phyloP scores from a whole-genome alignment of 2,113 vertebrate genomes.

The Eptesicus fuscus region DNA sequence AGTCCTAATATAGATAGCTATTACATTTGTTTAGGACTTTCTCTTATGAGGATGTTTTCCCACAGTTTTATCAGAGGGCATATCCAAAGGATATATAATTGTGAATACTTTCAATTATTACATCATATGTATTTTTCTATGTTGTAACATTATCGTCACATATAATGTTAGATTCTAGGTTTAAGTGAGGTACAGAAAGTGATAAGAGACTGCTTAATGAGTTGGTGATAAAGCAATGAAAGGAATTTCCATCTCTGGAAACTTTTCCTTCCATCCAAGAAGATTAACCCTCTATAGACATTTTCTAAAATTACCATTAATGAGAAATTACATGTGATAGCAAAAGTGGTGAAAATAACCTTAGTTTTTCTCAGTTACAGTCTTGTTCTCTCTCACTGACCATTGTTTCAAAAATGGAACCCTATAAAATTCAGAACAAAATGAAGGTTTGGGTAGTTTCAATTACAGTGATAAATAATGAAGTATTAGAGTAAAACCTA shows the following conservation, averaged over 20 bases:
- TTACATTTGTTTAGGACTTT: not conserved
- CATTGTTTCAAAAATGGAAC: not conserved
- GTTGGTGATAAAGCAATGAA: not conserved
- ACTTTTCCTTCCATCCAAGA: not conserved
- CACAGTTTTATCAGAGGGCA: not conserved
- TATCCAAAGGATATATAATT: not conserved
- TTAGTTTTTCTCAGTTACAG: not conserved
- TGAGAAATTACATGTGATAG: not conserved
- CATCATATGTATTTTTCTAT: not conserved
- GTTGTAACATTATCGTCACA: not conserved
- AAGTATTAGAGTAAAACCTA: not conserved
- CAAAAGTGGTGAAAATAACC: not conserved
- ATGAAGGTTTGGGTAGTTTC: not conserved
- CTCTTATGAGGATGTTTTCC: not conserved
- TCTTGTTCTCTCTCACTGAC: not conserved
- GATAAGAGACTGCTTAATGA: not conserved
- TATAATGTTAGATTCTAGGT: not conserved
- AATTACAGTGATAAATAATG: not conserved
- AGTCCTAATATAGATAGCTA: not conserved
- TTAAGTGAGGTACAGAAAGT: not conserved
- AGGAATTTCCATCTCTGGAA: not conserved
- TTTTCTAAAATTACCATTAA: slow-evolving; percentile 21
- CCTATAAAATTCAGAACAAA: slow-evolving; percentile 5
- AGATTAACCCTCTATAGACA: not conserved
- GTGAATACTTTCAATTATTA: not conserved